A percentile compares a stretch with the other conserved stretches of the same genome.
phyloP scores from a whole-genome alignment of 2,113 vertebrate genomes.

The Heptranchias perlo region DNA sequence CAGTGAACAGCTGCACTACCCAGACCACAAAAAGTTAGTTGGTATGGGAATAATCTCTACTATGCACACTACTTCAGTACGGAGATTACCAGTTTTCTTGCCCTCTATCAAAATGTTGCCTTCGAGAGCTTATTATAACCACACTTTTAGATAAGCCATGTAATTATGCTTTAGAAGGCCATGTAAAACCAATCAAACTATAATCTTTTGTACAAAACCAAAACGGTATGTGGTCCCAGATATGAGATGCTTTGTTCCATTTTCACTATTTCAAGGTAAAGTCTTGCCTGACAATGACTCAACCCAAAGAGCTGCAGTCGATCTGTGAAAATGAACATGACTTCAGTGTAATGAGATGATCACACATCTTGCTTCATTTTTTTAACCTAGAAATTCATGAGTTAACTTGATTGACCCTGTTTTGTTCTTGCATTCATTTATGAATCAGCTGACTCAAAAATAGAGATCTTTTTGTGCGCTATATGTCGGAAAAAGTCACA shows the following conservation, averaged over 20 bases:
- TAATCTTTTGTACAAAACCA: conserved; percentile 1
- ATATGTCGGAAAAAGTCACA: background rate
- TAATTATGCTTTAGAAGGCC: background rate
- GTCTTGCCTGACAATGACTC: background rate
- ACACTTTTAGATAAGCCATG: background rate
- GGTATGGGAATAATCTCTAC: background rate
- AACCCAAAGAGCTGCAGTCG: background rate
- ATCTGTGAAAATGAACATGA: conserved; percentile 1
- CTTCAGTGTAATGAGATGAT: background rate
- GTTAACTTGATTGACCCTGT: background rate
- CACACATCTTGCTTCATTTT: background rate
- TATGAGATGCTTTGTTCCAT: background rate
- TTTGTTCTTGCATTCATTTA: background rate
- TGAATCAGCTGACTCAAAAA: background rate
- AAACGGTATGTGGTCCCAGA: background rate
- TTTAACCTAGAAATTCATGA: background rate
- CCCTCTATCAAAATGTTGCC: background rate
- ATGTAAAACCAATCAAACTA: background rate
- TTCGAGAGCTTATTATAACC: background rate
- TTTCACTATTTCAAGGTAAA: background rate
- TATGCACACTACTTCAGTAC: background rate
- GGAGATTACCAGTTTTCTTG: background rate
- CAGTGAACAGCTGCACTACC: background rate
- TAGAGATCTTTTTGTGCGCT: background rate
- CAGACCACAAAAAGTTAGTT: background rate